Evolutionary conservation across 2,797 vertebrate genomes (phyloP).

Genomic region (Enteromius trimaculatus): DNA sequence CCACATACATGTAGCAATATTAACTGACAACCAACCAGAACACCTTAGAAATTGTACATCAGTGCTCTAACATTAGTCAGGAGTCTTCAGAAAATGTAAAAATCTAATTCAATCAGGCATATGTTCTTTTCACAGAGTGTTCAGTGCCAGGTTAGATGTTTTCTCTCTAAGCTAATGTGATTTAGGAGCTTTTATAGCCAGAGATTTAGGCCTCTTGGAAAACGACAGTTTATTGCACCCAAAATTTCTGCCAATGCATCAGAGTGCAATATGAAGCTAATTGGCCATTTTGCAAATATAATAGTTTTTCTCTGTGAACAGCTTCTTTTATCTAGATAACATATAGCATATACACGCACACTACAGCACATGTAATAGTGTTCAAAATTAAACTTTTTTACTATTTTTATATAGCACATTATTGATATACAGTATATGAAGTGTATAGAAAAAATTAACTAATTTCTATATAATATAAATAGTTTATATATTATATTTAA

Average conservation of each 20-base stretch:
- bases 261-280: background rate
- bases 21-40: background rate
- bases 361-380: background rate
- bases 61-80: background rate
- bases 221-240: background rate
- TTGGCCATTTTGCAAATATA: background rate
- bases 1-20: background rate
- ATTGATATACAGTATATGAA: background rate
- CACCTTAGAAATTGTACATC: background rate
- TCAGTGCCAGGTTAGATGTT: background rate
- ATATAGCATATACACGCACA: background rate
- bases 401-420: background rate
- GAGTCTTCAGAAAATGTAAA: background rate
- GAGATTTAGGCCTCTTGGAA: conserved; percentile 3
- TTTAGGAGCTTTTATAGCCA: conserved; percentile 15
- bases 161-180: background rate
- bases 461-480: no score
- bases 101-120: background rate
- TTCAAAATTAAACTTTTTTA: background rate
- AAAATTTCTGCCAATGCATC: background rate
- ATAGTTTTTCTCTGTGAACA: background rate
- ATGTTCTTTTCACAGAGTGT: conserved; percentile 3
- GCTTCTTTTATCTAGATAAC: background rate
- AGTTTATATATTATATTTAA: no score
- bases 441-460: background rate